A percentile compares a stretch with the other conserved stretches of the same genome.
phyloP scores from a whole-genome alignment of 2,797 vertebrate genomes.

The Rhabdomys pumilio region DNA sequence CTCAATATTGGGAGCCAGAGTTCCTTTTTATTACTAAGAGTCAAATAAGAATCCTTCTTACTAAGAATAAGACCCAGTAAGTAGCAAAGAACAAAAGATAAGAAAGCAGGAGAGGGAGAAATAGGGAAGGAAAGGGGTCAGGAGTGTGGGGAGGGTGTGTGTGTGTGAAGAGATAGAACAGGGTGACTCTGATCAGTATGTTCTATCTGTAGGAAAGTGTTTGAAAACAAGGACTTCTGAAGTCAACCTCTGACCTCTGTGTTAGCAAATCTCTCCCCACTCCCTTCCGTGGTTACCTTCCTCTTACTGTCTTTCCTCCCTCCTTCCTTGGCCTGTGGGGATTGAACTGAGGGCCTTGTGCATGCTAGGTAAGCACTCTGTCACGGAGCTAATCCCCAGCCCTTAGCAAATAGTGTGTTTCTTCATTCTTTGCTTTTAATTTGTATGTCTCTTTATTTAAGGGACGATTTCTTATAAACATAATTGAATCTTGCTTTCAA shows the following conservation, averaged over 20 bases:
- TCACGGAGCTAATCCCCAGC: neutral
- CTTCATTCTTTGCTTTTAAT: neutral
- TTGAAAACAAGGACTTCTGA: neutral
- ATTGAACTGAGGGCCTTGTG: neutral
- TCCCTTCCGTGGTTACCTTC: neutral
- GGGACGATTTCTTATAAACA: neutral
- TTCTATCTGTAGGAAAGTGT: neutral
- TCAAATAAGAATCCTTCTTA: no score
- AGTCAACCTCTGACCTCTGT: neutral
- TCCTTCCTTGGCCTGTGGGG: neutral
- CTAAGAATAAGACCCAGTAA: neutral
- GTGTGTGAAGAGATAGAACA: no score
- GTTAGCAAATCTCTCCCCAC: neutral
- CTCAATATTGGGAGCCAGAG: neutral
- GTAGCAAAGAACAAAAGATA: neutral
- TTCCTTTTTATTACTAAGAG: neutral
- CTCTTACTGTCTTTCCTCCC: neutral
- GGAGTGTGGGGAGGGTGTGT: no score
- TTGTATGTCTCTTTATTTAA: neutral
- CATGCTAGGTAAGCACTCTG: neutral
- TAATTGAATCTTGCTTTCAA: neutral
- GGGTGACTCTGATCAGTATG: neutral
- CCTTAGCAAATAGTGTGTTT: neutral
- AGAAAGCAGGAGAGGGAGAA: neutral
- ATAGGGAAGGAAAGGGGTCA: neutral